Conservation (phyloP, 2,797 vertebrate genomes). For the Delichon dasypus region DNA sequence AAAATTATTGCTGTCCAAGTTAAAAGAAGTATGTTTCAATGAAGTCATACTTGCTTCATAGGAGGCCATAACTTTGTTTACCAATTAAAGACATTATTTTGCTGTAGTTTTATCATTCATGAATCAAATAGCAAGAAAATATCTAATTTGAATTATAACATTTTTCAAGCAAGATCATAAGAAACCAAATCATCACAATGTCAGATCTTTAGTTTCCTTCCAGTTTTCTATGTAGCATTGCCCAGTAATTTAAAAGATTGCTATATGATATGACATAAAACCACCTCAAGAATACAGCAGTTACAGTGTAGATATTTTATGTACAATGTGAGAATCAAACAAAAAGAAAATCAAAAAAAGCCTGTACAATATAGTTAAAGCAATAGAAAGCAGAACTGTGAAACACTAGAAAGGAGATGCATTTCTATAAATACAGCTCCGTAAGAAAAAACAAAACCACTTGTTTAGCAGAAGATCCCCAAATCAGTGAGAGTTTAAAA, state of each 20-base stretch:
- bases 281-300: neutral
- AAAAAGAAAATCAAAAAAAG: neutral
- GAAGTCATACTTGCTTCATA: neutral
- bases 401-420: neutral
- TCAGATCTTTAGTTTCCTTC: neutral
- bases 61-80: neutral
- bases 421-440: neutral
- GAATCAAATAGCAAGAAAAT: constrained; percentile 5
- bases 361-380: neutral
- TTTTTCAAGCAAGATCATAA: neutral
- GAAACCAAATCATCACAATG: neutral
- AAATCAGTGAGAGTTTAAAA: neutral
- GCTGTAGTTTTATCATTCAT: neutral
- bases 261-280: neutral
- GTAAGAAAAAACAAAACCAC: neutral
- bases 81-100: neutral
- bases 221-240: neutral
- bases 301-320: neutral
- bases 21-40: neutral
- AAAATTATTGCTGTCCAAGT: neutral
- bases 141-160: neutral
- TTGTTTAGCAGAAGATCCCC: neutral
- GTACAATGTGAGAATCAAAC: neutral
- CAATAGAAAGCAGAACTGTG: neutral
- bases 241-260: neutral